These are phyloP conservation scores for Hippocampus abdominalis DNA, from an alignment of 2,113 vertebrate species.

Conservation along the genomic window DNA sequence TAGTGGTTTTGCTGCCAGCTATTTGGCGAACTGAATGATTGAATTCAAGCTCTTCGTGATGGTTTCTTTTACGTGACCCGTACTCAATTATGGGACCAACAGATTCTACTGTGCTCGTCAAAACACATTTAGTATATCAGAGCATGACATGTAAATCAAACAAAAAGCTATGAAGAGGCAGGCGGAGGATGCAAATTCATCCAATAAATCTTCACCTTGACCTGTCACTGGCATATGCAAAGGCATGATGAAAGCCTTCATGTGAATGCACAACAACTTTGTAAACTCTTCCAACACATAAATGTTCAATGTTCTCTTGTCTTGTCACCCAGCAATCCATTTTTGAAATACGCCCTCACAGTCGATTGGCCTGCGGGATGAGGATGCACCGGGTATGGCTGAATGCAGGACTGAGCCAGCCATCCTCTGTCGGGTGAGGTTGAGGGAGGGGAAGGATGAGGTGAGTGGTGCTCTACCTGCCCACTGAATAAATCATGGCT, in stretches of 20 bases:
- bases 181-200: constrained; percentile 22
- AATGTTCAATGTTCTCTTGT: constrained; percentile 18
- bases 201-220: constrained; percentile 25
- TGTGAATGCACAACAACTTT: constrained; percentile 29
- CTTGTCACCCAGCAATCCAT: constrained; percentile 28
- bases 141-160: constrained; percentile 41
- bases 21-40: constrained; percentile 13
- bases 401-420: constrained; percentile 41
- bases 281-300: constrained; percentile 10
- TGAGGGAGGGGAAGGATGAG: constrained; percentile 18
- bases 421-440: constrained; percentile 28
- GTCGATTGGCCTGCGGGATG: constrained; percentile 50
- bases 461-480: constrained; percentile 39
- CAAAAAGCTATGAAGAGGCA: constrained; percentile 28
- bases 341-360: constrained; percentile 40
- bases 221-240: not conserved
- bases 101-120: not conserved
- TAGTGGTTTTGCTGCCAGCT: not conserved
- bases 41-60: constrained; percentile 14
- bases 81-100: not conserved
- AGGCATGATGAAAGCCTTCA: constrained; percentile 29
- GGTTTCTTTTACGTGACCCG: constrained; percentile 5
- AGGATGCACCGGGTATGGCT: constrained; percentile 28
- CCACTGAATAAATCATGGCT: constrained; percentile 64
- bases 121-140: constrained; percentile 27